A percentile compares a stretch with the other conserved stretches of the same genome.
These are phyloP conservation scores for Drosophila merina DNA, from an alignment of 2,888 invertebrate genomes.

Conservation along the genomic window DNA sequence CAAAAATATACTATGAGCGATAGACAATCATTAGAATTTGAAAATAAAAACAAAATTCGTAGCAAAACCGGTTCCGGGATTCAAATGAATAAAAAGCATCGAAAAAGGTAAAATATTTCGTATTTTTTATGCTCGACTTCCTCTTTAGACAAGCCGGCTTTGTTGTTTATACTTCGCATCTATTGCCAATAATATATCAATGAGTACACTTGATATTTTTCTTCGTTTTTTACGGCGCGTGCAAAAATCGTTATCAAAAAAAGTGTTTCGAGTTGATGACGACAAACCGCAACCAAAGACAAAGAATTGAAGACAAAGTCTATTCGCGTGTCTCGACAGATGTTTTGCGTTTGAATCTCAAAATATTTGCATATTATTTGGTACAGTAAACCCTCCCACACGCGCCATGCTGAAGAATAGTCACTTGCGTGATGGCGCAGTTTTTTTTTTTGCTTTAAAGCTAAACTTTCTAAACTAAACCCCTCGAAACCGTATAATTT, in stretches of 20 bases:
- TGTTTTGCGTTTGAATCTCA: constrained; percentile 44
- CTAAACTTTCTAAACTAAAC: constrained; percentile 51
- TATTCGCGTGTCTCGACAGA: constrained; percentile 57
- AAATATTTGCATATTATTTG: constrained; percentile 23
- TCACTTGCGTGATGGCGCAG: constrained; percentile 26
- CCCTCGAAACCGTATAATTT: constrained; percentile 42
- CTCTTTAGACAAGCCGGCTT: constrained; percentile 39
- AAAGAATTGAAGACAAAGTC: constrained; percentile 16
- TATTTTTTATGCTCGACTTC: constrained; percentile 61
- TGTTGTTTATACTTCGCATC: constrained; percentile 12
- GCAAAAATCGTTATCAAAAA: constrained; percentile 48
- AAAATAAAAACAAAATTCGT: constrained; percentile 15
- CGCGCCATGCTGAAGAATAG: constrained; percentile 37
- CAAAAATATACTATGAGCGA: too few relatives aligned
- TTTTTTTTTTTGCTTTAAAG: constrained; percentile 19
- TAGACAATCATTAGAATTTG: constrained; percentile 17
- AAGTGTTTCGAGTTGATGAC: constrained; percentile 49
- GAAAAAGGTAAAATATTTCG: constrained; percentile 28
- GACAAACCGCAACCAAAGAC: constrained; percentile 24
- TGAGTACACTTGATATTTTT: constrained; percentile 29
- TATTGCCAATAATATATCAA: constrained; percentile 58
- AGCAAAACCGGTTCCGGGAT: constrained; percentile 25
- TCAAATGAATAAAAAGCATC: constrained; percentile 11
- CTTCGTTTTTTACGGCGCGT: constrained; percentile 50
- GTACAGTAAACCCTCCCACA: constrained; percentile 2